phyloP scores from a whole-genome alignment of 1,140 invertebrate genomes.

The Sycophila sp. region DNA sequence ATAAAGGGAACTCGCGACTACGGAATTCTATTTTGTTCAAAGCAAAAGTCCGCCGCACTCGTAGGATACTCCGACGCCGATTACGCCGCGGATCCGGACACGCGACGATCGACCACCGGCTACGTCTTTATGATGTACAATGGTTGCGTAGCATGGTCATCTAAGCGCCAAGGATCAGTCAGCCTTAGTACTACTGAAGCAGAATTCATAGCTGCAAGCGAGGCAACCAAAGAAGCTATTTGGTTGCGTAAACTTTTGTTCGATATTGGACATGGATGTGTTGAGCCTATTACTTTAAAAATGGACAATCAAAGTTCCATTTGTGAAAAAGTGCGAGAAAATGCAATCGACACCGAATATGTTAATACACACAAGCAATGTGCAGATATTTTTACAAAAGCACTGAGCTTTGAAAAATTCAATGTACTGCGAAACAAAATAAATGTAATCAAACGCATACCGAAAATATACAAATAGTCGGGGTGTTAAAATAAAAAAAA shows the following conservation, averaged over 20 bases:
- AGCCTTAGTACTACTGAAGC: too few species aligned
- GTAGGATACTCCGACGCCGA: constrained; percentile 42
- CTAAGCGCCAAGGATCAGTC: constrained; percentile 47
- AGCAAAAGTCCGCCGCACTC: not conserved
- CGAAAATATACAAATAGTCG: constrained; percentile 28
- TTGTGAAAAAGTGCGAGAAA: constrained; percentile 22
- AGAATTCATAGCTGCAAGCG: too few species aligned
- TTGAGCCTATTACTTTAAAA: not conserved
- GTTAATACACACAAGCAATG: constrained; percentile 31
- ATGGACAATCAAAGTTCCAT: constrained; percentile 42
- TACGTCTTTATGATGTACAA: constrained; percentile 32
- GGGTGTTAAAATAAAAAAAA: too few species aligned
- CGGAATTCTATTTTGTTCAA: constrained; percentile 36
- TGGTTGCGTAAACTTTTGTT: constrained; percentile 37
- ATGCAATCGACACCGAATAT: constrained; percentile 22
- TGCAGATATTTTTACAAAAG: constrained; percentile 45
- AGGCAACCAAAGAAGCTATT: too few species aligned
- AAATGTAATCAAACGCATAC: not conserved
- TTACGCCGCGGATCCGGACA: constrained; percentile 36
- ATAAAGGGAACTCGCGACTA: constrained; percentile 54
- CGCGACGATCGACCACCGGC: constrained; percentile 39
- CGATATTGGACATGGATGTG: constrained; percentile 13
- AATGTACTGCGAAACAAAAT: constrained; percentile 1
- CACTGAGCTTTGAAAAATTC: constrained; percentile 17
- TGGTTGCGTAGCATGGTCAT: constrained; percentile 49